phyloP scores from a whole-genome alignment of 2,888 invertebrate genomes.

The Marronus borbonicus region DNA sequence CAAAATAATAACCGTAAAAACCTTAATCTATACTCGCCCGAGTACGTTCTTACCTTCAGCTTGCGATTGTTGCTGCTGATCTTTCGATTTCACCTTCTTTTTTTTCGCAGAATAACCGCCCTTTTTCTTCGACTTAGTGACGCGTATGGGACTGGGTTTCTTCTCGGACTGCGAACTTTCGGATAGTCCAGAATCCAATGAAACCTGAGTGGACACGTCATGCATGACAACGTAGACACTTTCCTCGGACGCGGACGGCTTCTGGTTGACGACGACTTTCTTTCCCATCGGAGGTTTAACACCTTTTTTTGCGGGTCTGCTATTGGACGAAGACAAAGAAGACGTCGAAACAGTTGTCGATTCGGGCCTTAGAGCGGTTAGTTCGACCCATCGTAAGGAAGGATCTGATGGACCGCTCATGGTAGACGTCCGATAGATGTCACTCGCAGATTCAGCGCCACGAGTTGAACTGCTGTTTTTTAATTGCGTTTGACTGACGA shows the following conservation, averaged over 20 bases:
- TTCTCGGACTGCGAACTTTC: neutral
- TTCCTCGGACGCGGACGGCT: conserved; percentile 29
- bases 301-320: neutral
- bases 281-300: neutral
- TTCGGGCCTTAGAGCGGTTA: neutral
- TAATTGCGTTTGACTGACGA: neutral
- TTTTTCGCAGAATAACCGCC: conserved; percentile 13
- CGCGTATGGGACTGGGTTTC: neutral
- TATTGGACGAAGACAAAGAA: no score
- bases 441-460: neutral
- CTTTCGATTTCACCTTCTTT: conserved; percentile 26
- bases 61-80: conserved; percentile 36
- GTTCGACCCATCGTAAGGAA: neutral
- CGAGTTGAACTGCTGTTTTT: neutral
- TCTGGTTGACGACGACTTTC: neutral
- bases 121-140: neutral
- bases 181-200: conserved; percentile 10
- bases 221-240: conserved; percentile 52
- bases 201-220: conserved; percentile 52
- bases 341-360: neutral
- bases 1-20: neutral
- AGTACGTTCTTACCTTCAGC: neutral
- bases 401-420: neutral
- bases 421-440: neutral
- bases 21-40: neutral